Conservation (phyloP, 23 tunicate species). For the Clavelina lepadiformis region DNA sequence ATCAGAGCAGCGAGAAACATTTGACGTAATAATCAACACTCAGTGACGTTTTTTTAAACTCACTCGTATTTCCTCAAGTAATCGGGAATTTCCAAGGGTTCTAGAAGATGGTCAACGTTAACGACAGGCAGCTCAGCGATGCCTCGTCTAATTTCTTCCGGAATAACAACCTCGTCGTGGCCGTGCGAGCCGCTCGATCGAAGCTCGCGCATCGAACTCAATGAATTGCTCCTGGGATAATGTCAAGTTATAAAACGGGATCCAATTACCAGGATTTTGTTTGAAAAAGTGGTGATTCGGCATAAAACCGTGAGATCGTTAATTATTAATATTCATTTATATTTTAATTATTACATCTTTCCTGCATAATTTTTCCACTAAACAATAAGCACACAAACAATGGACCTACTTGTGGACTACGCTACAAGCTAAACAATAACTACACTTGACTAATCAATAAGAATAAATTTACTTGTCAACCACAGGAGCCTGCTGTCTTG, state of each 20-base stretch:
- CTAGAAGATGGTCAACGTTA: conserved; percentile 28
- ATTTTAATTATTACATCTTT: too few relatives aligned
- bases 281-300: too few relatives aligned
- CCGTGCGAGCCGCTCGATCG: background rate
- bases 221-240: background rate
- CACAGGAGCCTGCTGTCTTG: background rate
- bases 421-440: too few relatives aligned
- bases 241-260: background rate
- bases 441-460: background rate
- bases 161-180: background rate
- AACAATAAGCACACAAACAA: too few relatives aligned
- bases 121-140: conserved; percentile 11
- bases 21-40: too few relatives aligned
- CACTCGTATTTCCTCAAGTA: background rate
- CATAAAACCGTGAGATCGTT: too few relatives aligned
- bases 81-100: conserved; percentile 23
- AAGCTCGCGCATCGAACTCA: background rate
- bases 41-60: background rate
- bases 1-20: too few relatives aligned
- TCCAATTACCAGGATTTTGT: too few relatives aligned
- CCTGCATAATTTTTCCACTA: too few relatives aligned
- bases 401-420: too few relatives aligned
- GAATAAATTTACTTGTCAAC: conserved; percentile 9
- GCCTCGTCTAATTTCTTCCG: conserved; percentile 1
- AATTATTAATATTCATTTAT: too few relatives aligned